Percentiles rank a stretch among this genome's conserved stretches.
These are phyloP conservation scores for Diachasmimorpha longicaudata DNA, from an alignment of 1,140 invertebrate genomes.

Conservation along the genomic window DNA sequence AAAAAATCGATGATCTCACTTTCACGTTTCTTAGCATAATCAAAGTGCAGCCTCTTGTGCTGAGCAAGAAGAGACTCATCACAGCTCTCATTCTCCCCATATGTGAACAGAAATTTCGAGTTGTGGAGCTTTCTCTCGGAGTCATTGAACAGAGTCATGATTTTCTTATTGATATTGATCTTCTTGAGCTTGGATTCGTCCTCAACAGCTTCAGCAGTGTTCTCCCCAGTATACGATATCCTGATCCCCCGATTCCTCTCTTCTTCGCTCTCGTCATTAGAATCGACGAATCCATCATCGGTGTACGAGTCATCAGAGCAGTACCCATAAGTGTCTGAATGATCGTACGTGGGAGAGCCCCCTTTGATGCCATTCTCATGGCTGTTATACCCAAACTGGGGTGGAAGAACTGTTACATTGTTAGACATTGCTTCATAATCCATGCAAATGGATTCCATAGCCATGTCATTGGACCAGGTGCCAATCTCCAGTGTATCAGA, in stretches of 20 bases:
- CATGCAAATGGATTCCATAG: conserved; percentile 49
- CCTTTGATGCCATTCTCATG: conserved; percentile 42
- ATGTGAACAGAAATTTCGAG: conserved; percentile 41
- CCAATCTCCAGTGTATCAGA: conserved; percentile 77
- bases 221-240: conserved; percentile 82
- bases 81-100: conserved; percentile 31
- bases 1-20: conserved; percentile 40
- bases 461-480: conserved; percentile 92
- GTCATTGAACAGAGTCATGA: conserved; percentile 51
- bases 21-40: conserved; percentile 43
- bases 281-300: conserved; percentile 50
- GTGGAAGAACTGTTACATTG: conserved; percentile 42
- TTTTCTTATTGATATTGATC: conserved; percentile 53
- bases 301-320: conserved; percentile 59
- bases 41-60: conserved; percentile 41
- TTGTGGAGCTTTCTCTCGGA: conserved; percentile 47
- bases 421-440: conserved; percentile 42
- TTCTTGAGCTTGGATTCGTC: conserved; percentile 60
- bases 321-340: conserved; percentile 58
- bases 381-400: conserved; percentile 44
- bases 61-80: conserved; percentile 34
- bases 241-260: conserved; percentile 64
- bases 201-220: conserved; percentile 85
- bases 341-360: conserved; percentile 48
- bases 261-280: conserved; percentile 50